Evolutionary conservation across 2,113 vertebrate species (phyloP).

Genomic region (Melierax canorus): DNA sequence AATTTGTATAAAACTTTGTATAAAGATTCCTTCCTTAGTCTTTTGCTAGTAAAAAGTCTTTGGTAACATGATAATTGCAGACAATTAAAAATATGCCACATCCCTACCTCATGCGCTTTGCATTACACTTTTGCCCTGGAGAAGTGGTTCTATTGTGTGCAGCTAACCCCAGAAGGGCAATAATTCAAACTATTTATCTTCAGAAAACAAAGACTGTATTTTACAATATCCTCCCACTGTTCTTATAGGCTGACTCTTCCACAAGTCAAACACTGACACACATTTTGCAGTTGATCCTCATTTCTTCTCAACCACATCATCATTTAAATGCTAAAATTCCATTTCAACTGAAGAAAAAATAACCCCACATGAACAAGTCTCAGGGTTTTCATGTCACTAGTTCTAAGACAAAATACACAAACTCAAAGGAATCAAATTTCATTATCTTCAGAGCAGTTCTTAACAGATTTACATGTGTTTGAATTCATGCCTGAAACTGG

Average conservation of each 20-base stretch:
- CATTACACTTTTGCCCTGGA: not conserved
- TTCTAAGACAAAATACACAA: not conserved
- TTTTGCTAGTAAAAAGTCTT: not conserved
- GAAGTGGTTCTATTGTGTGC: not conserved
- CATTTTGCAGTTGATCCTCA: not conserved
- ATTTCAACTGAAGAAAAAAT: not conserved
- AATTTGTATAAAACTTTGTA: not conserved
- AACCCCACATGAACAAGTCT: not conserved
- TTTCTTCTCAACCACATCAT: not conserved
- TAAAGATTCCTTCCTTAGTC: not conserved
- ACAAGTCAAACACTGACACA: not conserved
- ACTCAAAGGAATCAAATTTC: not conserved
- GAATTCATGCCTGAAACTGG: not conserved
- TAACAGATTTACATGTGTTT: not conserved
- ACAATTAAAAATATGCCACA: not conserved
- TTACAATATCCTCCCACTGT: not conserved
- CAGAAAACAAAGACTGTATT: conserved; percentile 18
- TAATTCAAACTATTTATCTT: conserved; percentile 15
- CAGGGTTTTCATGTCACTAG: not conserved
- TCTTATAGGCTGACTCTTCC: not conserved
- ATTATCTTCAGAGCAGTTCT: not conserved
- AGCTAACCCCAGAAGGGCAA: not conserved
- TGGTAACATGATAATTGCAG: not conserved
- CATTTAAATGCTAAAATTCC: not conserved
- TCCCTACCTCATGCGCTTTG: not conserved